Evolutionary conservation across 2,888 invertebrate genomes (phyloP), one percentile per base, ranked within the genome.

Genomic region (Apamea crenata): DNA sequence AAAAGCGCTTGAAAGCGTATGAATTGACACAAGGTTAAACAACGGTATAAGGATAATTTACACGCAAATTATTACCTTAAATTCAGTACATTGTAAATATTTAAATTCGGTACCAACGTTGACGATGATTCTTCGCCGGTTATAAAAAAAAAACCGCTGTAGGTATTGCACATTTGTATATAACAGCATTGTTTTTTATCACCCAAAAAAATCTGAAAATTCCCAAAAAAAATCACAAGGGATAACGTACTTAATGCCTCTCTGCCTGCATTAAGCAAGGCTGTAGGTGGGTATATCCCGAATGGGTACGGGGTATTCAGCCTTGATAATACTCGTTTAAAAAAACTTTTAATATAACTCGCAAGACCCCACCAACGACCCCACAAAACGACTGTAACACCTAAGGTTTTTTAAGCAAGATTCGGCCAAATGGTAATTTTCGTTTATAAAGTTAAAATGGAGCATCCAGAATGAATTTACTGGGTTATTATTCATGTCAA

Each of bases 401-500:
- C 5, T 2, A 16, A 50, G 5, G 21, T 25, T 69, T 50, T 69
- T 47, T 67, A 47, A 29, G 12, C 50, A 32, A 21, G 25, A 50
- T 32, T 32, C 16, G 14, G 21, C 25, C 16, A 25, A 50, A 69
- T 50, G 50, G 14, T 69, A 32, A 69, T 50, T 25, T 32, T 32
- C 16, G 16, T 32, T 50, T 69, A 50, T 8, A 50, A 32, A 50
- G 50, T 69, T 69, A 25, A 69, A 69, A 69, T 16, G 50, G 29
- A 69, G 32, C 50, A 50, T 32, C 29, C 29, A 25, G 25, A 69
- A 50, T 50, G 6, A 29, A 47, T 69, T 69, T 25, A 32, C 32
- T 50, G 32, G 50, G 50, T 32, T 69, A 16, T 50, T 72, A 74
- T 40, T 67, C 53, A 74, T 29, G 67, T 75, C 68, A 75, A 75